Evolutionary conservation across 2,888 invertebrate species (phyloP).

Genomic region (Acleris sparsana): DNA sequence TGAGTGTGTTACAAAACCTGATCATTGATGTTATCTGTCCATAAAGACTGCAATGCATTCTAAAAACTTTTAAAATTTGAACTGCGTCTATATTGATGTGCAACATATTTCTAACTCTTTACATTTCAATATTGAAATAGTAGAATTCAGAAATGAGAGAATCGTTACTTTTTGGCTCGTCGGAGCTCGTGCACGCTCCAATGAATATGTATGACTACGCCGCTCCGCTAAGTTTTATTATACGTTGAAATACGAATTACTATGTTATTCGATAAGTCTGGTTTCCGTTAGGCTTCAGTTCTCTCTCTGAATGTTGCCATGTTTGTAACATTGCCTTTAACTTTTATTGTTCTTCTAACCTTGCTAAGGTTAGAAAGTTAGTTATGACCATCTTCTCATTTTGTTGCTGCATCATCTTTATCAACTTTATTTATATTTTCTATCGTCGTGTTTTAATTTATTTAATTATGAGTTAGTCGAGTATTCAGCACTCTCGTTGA

Average conservation of each 20-base stretch:
- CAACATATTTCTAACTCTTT: neutral
- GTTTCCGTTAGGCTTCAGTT: conserved; percentile 15
- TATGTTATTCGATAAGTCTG: conserved; percentile 31
- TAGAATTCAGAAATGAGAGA: conserved; percentile 26
- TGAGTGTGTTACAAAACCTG: too few species aligned
- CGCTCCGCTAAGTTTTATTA: conserved; percentile 36
- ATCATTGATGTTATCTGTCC: too few species aligned
- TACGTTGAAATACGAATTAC: conserved; percentile 32
- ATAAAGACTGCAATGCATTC: too few species aligned
- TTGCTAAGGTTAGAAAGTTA: too few species aligned
- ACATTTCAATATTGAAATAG: conserved; percentile 13
- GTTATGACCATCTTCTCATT: too few species aligned
- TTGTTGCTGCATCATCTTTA: too few species aligned
- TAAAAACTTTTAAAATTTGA: neutral
- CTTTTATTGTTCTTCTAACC: neutral
- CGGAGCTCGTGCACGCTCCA: conserved; percentile 31
- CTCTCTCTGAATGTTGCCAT: neutral
- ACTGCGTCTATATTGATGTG: neutral
- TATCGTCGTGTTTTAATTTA: too few species aligned
- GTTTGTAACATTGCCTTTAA: neutral
- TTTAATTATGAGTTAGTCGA: too few species aligned
- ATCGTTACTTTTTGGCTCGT: conserved; percentile 36
- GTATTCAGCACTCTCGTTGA: too few species aligned
- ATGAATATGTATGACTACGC: conserved; percentile 37
- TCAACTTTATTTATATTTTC: too few species aligned